These are phyloP conservation scores for Poeciliopsis occidentalis DNA, from an alignment of 2,113 vertebrate genomes.

Conservation along the genomic window DNA sequence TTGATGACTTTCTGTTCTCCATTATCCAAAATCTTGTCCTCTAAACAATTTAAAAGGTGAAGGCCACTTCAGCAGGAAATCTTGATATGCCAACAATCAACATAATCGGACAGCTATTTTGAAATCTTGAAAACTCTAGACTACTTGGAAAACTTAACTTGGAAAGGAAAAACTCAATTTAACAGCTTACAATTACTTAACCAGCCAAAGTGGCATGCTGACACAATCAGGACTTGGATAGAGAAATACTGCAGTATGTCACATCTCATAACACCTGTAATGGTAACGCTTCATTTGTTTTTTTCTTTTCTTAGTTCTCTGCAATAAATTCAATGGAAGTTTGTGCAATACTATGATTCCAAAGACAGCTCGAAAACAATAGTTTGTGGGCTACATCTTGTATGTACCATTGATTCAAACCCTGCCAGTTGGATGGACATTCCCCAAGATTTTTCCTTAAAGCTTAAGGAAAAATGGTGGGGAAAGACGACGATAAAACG, in stretches of 20 bases:
- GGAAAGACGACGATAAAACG: background rate
- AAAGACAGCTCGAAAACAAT: background rate
- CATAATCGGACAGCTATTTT: background rate
- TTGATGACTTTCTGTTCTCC: background rate
- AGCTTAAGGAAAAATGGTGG: no score
- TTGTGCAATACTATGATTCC: background rate
- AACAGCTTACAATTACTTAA: background rate
- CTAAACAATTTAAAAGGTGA: background rate
- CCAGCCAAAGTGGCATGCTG: background rate
- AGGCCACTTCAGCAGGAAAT: background rate
- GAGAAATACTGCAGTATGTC: background rate
- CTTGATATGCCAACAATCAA: no score
- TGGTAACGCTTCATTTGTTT: background rate
- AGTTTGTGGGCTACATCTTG: background rate
- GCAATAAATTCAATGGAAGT: background rate
- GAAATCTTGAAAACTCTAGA: background rate
- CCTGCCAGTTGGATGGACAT: no score
- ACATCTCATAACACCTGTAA: background rate
- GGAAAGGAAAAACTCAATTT: background rate
- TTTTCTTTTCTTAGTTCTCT: background rate
- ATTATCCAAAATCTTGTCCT: background rate
- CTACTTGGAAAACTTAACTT: no score
- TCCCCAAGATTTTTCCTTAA: background rate
- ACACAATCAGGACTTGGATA: background rate
- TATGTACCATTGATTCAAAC: background rate